Percentiles rank a stretch among this genome's conserved stretches.
These are phyloP conservation scores for Antheraea pernyi DNA, from an alignment of 1,140 invertebrate genomes.

Conservation along the genomic window DNA sequence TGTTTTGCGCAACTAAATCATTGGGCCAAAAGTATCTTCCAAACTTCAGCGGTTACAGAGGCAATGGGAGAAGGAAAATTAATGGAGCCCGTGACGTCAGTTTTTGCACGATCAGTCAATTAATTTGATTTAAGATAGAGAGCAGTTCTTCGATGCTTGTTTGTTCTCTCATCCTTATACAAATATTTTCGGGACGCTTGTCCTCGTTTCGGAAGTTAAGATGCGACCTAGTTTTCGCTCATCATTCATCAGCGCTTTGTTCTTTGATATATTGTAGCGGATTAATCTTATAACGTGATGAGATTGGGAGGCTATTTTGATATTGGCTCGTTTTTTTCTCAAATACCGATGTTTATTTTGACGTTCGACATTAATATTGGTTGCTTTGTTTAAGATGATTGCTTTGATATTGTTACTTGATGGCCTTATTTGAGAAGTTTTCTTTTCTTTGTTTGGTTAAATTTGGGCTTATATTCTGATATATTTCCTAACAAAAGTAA, in stretches of 20 bases:
- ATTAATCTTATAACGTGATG: constrained; percentile 12
- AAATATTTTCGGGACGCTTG: constrained; percentile 9
- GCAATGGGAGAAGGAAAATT: not conserved
- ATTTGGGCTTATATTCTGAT: no score
- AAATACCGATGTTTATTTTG: not conserved
- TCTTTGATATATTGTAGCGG: constrained; percentile 12
- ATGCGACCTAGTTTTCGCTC: constrained; percentile 8
- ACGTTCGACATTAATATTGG: not conserved
- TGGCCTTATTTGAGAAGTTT: no score
- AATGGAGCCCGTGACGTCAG: not conserved
- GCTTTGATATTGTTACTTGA: no score
- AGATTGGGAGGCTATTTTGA: not conserved
- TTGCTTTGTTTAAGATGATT: not conserved
- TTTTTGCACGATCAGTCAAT: constrained; percentile 4
- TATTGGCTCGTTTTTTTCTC: not conserved
- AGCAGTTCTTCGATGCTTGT: not conserved
- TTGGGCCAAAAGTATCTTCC: no score
- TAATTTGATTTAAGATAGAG: constrained; percentile 3
- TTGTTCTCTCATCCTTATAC: not conserved
- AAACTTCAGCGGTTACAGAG: not conserved
- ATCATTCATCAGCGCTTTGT: constrained; percentile 13
- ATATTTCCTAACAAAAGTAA: no score
- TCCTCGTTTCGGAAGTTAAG: constrained; percentile 8
- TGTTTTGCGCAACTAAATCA: no score
- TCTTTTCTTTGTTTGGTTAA: no score